phyloP scores from a whole-genome alignment of 2,797 vertebrate species.

The Eulemur mongoz region DNA sequence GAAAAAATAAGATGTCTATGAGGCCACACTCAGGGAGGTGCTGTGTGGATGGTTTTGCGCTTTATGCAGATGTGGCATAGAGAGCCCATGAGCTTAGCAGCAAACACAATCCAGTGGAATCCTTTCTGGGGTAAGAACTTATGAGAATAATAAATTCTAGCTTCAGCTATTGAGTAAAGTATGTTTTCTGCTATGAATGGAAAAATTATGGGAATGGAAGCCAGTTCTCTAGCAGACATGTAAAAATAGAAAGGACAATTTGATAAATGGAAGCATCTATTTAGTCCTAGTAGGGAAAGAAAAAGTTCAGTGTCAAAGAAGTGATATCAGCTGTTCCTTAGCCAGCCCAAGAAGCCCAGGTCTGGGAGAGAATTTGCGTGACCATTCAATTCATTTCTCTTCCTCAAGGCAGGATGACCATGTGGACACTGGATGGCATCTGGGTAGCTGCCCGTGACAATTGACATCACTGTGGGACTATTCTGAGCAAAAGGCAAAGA shows the following conservation, averaged over 20 bases:
- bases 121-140: neutral
- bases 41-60: neutral
- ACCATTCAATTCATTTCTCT: neutral
- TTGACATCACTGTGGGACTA: neutral
- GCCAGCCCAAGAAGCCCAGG: neutral
- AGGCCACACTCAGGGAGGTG: neutral
- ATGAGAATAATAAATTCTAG: slow-evolving; percentile 28
- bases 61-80: neutral
- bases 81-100: neutral
- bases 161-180: neutral
- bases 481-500: neutral
- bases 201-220: neutral
- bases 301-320: slow-evolving; percentile 1
- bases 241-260: neutral
- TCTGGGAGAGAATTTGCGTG: neutral
- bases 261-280: neutral
- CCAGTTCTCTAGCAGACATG: neutral
- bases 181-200: neutral
- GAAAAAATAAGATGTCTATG: neutral
- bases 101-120: neutral
- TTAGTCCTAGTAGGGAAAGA: neutral
- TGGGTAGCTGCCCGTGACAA: neutral
- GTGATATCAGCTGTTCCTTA: neutral
- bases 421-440: neutral
- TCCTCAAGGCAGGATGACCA: neutral